Evolutionary conservation across 2,797 vertebrate genomes (phyloP).

Genomic region (Chrysocyon brachyurus): DNA sequence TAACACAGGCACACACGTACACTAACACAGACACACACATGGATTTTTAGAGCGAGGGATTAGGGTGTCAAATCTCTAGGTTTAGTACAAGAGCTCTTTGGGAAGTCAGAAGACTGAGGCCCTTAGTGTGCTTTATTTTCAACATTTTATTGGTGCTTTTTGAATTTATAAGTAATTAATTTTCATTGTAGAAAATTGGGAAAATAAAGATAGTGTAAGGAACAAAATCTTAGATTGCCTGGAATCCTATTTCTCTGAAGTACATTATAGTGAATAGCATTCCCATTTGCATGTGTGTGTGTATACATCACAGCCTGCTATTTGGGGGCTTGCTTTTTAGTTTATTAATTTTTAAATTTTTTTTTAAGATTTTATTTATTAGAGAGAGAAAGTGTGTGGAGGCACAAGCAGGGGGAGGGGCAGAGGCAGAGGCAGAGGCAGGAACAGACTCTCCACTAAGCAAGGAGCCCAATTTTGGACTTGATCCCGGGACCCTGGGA

Average conservation of each 20-base stretch:
- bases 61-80: not conserved
- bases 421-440: no score
- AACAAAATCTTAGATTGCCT: not conserved
- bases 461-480: no score
- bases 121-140: not conserved
- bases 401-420: no score
- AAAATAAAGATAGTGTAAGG: not conserved
- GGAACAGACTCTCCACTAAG: no score
- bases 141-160: constrained; percentile 27
- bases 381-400: no score
- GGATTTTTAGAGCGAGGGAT: not conserved
- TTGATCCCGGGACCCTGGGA: no score
- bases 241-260: not conserved
- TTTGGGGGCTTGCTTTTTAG: not conserved
- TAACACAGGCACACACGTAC: not conserved
- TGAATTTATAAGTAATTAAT: not conserved
- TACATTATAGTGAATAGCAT: not conserved
- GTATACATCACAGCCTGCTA: rapidly evolving
- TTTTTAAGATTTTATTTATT: no score
- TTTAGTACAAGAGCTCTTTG: not conserved
- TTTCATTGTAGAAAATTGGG: constrained; percentile 17
- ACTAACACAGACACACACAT: not conserved
- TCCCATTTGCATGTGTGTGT: not conserved
- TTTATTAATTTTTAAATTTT: no score
- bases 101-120: not conserved